phyloP scores from a whole-genome alignment of 2,888 invertebrate species.

The Leptinotarsa juncta region DNA sequence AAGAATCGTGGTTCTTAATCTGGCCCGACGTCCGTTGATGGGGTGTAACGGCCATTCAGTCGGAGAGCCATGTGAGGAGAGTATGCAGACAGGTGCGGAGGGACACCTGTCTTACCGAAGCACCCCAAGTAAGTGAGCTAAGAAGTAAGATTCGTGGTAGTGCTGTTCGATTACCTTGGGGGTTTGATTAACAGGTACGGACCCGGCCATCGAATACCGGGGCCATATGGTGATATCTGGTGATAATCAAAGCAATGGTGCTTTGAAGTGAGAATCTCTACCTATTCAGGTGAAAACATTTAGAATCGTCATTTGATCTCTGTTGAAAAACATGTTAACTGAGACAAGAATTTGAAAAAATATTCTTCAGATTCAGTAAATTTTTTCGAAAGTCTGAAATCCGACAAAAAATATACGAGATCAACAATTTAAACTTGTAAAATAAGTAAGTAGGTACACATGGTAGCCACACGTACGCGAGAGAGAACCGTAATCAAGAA shows the following conservation, averaged over 20 bases:
- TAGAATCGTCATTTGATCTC: too few species aligned
- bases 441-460: too few species aligned
- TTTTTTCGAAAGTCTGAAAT: too few species aligned
- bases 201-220: slow-evolving; percentile 2
- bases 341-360: too few species aligned
- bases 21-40: slow-evolving; percentile 42
- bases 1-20: slow-evolving; percentile 22
- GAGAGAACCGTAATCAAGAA: too few species aligned
- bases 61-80: slow-evolving; percentile 60
- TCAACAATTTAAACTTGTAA: too few species aligned
- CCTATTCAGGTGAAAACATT: too few species aligned
- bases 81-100: slow-evolving; percentile 58
- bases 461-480: too few species aligned
- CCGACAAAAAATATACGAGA: too few species aligned
- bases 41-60: slow-evolving; percentile 57
- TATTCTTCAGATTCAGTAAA: too few species aligned
- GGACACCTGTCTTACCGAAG: slow-evolving; percentile 55
- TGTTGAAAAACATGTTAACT: too few species aligned
- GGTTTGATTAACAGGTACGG: slow-evolving; percentile 12
- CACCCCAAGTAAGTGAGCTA: slow-evolving; percentile 43
- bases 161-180: slow-evolving; percentile 25
- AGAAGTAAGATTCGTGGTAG: slow-evolving; percentile 32
- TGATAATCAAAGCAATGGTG: background rate
- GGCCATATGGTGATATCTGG: background rate
- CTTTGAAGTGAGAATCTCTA: too few species aligned